These are phyloP conservation scores for Drosophila quadrilineata DNA, from an alignment of 1,140 invertebrate genomes.

Conservation along the genomic window DNA sequence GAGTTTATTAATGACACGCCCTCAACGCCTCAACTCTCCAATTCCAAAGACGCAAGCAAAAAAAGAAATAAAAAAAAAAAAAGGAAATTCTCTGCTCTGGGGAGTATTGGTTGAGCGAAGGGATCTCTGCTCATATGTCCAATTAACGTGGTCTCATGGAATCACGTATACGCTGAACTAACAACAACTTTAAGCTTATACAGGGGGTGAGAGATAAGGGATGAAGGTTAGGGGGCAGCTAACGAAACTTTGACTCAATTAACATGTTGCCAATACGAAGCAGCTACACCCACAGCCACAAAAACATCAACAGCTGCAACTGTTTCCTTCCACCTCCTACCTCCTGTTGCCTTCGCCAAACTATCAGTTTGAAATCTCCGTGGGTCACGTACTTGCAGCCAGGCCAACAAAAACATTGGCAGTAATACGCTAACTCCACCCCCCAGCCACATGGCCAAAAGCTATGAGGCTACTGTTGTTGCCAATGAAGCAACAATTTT, in stretches of 20 bases:
- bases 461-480: no score
- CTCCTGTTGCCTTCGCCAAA: neutral
- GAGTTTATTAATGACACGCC: conserved; percentile 58
- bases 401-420: conserved; percentile 28
- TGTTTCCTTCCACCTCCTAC: neutral
- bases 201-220: neutral
- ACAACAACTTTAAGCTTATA: conserved; percentile 15
- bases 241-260: conserved; percentile 58
- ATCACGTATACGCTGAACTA: conserved; percentile 50
- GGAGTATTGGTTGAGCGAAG: no score
- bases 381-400: conserved; percentile 40
- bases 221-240: conserved; percentile 53
- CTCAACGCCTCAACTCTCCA: neutral
- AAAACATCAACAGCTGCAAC: neutral
- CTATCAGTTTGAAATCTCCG: neutral
- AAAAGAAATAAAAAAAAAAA: no score
- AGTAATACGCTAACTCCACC: conserved; percentile 4
- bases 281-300: neutral
- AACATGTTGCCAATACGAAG: conserved; percentile 38
- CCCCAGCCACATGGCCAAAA: no score
- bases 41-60: no score
- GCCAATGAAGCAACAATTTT: conserved; percentile 40
- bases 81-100: no score
- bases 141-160: conserved; percentile 39
- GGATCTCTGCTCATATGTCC: conserved; percentile 50